phyloP scores from a whole-genome alignment of 2,113 vertebrate species.

The Serilophus lunatus region DNA sequence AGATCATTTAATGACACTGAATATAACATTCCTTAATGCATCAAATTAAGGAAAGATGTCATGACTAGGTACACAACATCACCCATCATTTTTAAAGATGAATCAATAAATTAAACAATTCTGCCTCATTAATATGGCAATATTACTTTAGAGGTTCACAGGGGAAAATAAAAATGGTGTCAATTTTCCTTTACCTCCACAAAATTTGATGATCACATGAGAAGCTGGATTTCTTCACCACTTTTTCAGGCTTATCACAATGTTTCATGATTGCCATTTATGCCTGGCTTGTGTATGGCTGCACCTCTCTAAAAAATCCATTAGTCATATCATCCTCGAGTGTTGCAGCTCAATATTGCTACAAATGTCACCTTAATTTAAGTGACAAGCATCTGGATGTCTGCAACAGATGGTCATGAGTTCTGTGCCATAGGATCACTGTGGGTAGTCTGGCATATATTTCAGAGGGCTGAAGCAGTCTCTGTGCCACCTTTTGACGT shows the following conservation, averaged over 20 bases:
- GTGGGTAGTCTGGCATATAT: not conserved
- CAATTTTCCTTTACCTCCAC: not conserved
- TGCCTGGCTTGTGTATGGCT: not conserved
- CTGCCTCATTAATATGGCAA: not conserved
- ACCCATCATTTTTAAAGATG: constrained; percentile 22
- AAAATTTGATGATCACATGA: not conserved
- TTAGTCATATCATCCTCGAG: not conserved
- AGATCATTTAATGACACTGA: constrained; percentile 43
- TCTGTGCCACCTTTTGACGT: not conserved
- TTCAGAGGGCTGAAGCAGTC: not conserved
- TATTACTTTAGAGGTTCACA: not conserved
- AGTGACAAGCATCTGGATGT: not conserved
- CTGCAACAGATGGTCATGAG: not conserved
- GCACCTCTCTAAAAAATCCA: not conserved
- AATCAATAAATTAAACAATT: constrained; percentile 27
- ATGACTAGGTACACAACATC: constrained; percentile 19
- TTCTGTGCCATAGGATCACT: not conserved
- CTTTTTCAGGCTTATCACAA: not conserved
- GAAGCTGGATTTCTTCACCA: not conserved
- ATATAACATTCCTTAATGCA: constrained; percentile 29
- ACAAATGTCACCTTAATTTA: not conserved
- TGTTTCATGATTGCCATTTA: not conserved
- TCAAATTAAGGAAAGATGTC: constrained; percentile 48
- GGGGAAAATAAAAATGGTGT: not conserved
- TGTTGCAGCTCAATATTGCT: not conserved